Conservation (phyloP, 2,797 vertebrate species). For the Melanotaenia trifasciata region DNA sequence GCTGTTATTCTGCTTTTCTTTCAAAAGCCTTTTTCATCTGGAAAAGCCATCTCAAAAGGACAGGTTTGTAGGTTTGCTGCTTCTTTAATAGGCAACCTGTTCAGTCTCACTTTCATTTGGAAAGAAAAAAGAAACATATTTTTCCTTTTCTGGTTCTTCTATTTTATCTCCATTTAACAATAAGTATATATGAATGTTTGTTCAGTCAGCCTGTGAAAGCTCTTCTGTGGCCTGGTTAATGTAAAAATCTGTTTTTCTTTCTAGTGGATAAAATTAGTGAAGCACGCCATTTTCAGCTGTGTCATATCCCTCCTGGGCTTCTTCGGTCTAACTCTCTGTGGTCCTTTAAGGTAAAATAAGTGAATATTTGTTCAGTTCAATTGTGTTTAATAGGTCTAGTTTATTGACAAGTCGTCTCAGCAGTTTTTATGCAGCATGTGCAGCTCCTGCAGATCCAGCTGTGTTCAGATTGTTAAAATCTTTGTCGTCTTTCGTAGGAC, state of each 20-base stretch:
- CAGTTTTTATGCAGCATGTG: too few relatives aligned
- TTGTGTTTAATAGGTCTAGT: too few relatives aligned
- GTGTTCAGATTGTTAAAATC: neutral
- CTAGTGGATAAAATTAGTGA: conserved; percentile 96
- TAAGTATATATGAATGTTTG: too few relatives aligned
- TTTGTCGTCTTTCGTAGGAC: conserved; percentile 82
- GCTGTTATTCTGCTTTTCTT: conserved; percentile 94
- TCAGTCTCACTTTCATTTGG: neutral
- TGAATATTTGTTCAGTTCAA: neutral
- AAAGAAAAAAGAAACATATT: neutral
- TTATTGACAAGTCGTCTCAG: too few relatives aligned
- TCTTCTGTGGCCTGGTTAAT: neutral
- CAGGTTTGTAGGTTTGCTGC: conserved; percentile 85
- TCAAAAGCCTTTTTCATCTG: conserved; percentile 98
- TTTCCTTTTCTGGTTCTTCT: neutral
- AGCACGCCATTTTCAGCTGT: conserved; percentile 93
- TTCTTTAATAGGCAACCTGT: neutral
- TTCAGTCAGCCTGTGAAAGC: neutral
- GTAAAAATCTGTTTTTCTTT: conserved; percentile 56
- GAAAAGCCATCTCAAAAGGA: conserved; percentile 90
- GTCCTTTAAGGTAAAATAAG: conserved; percentile 91
- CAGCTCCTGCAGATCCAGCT: neutral
- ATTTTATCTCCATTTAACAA: neutral
- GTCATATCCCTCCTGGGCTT: conserved; percentile 95
- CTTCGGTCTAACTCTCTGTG: conserved; percentile 97